Conservation (phyloP, 35 echinoderm and acorn worm genomes). For the Ophiothrix spiculata region DNA sequence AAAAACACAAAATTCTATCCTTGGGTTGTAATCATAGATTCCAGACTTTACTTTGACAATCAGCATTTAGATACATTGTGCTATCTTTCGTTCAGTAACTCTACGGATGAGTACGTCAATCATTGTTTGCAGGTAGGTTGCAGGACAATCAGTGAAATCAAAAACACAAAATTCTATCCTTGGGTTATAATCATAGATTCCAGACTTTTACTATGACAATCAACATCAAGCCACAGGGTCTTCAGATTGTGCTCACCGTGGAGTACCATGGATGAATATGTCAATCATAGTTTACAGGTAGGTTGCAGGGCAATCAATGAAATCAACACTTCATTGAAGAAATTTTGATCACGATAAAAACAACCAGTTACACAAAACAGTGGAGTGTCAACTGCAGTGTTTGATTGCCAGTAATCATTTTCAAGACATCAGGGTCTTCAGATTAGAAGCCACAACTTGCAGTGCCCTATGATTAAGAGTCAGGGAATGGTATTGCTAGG, state of each 20-base stretch:
- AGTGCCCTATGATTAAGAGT: too few species aligned
- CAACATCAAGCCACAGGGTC: neutral
- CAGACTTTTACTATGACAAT: neutral
- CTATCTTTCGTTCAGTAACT: too few species aligned
- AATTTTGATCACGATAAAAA: too few species aligned
- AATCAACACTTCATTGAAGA: too few species aligned
- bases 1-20: neutral
- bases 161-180: neutral
- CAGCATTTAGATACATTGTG: neutral
- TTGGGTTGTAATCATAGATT: neutral
- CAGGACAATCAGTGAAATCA: too few species aligned
- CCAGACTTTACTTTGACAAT: neutral
- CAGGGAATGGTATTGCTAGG: too few species aligned
- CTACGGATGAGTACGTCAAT: slow-evolving; percentile 46
- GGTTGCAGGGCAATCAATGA: too few species aligned
- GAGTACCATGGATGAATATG: too few species aligned
- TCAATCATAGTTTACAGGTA: too few species aligned
- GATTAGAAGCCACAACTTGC: too few species aligned
- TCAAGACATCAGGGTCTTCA: slow-evolving; percentile 84
- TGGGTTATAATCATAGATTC: neutral
- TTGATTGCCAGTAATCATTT: slow-evolving; percentile 24
- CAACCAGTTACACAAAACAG: slow-evolving; percentile 58
- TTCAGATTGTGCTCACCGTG: too few species aligned
- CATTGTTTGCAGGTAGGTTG: too few species aligned
- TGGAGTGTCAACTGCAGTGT: slow-evolving; percentile 85